These are phyloP conservation scores for Craniophora ligustri DNA, from an alignment of 2,888 invertebrate species.

Conservation along the genomic window DNA sequence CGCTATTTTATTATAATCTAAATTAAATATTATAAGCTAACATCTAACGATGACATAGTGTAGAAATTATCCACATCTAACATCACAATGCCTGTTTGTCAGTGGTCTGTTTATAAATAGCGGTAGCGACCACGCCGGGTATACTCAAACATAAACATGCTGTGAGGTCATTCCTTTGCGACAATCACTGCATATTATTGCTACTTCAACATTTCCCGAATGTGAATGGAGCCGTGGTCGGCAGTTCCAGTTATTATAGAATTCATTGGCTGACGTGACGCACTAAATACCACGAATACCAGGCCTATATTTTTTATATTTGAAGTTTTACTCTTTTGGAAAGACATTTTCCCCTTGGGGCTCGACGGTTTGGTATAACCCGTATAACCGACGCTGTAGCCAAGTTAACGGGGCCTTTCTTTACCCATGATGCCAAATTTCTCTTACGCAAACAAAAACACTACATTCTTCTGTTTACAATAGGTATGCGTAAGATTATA, in stretches of 20 bases:
- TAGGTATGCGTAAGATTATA: no score
- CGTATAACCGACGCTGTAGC: no score
- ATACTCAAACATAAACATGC: constrained; percentile 13
- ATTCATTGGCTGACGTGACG: constrained; percentile 11
- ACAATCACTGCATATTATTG: constrained; percentile 14
- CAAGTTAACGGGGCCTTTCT: no score
- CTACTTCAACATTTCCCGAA: not conserved
- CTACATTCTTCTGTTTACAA: no score
- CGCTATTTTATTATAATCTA: no score
- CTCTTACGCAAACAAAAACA: no score
- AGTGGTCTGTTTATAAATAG: constrained; percentile 23
- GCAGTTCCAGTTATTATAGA: not conserved
- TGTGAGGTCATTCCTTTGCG: constrained; percentile 28
- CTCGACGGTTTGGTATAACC: no score
- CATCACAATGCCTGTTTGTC: constrained; percentile 36
- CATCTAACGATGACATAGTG: constrained; percentile 25
- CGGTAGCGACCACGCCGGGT: constrained; percentile 8
- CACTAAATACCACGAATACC: not conserved
- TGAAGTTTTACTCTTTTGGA: no score
- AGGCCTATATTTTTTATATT: no score
- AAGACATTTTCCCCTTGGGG: no score
- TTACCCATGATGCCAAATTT: no score
- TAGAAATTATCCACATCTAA: constrained; percentile 15
- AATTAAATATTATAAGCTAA: no score
- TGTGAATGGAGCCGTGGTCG: not conserved